phyloP scores from a whole-genome alignment of 2,113 vertebrate genomes.

The Cheirogaleus medius region DNA sequence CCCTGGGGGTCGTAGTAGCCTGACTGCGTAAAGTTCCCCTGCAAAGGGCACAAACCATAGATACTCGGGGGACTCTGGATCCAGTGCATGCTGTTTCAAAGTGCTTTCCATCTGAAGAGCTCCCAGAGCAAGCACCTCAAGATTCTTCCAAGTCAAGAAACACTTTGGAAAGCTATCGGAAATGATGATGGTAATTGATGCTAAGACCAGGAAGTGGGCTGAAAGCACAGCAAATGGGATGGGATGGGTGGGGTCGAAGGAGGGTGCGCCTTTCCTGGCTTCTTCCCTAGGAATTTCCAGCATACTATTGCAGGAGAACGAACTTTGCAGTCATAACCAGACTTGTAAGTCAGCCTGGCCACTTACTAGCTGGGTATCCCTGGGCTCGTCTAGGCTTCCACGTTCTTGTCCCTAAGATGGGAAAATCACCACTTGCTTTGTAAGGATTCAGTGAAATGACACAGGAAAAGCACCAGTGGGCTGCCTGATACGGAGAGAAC shows the following conservation, averaged over 20 bases:
- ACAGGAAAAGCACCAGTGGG: neutral
- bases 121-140: constrained; percentile 22
- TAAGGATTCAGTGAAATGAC: neutral
- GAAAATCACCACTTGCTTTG: neutral
- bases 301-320: neutral
- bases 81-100: neutral
- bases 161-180: constrained; percentile 53
- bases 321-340: neutral
- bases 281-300: constrained; percentile 15
- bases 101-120: constrained; percentile 43
- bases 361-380: neutral
- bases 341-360: neutral
- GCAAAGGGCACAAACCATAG: neutral
- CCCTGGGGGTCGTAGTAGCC: neutral
- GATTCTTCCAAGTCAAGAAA: constrained; percentile 52
- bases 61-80: neutral
- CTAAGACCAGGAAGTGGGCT: constrained; percentile 44
- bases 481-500: neutral
- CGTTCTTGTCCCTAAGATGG: neutral
- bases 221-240: neutral
- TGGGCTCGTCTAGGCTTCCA: neutral
- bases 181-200: constrained; percentile 24
- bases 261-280: neutral
- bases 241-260: neutral
- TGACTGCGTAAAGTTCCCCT: neutral